phyloP scores from a whole-genome alignment of 2,113 vertebrate species.

The Hydrolagus affinis region DNA sequence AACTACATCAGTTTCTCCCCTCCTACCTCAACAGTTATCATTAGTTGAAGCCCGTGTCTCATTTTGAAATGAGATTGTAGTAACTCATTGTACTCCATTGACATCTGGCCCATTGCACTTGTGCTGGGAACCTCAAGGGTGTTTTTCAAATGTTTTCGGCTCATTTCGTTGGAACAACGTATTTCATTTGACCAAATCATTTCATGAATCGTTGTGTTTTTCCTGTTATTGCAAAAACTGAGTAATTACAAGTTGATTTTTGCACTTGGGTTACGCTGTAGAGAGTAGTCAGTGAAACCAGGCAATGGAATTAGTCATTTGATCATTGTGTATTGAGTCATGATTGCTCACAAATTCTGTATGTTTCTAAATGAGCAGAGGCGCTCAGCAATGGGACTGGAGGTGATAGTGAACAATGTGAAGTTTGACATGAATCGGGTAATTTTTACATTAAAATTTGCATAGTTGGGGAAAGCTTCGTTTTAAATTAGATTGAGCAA shows the following conservation, averaged over 20 bases:
- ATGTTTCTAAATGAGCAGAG: constrained; percentile 7
- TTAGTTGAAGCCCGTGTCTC: too few species aligned
- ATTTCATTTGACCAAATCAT: neutral
- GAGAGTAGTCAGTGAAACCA: neutral
- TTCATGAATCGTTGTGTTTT: neutral
- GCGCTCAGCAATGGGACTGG: constrained; percentile 4
- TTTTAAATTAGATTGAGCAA: too few species aligned
- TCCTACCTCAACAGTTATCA: too few species aligned
- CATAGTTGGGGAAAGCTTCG: neutral
- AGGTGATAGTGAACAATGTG: neutral
- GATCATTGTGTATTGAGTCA: neutral
- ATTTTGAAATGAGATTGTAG: too few species aligned
- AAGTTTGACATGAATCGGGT: neutral
- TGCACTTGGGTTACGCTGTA: neutral
- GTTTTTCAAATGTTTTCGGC: too few species aligned
- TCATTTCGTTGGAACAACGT: too few species aligned
- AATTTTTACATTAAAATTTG: constrained; percentile 7
- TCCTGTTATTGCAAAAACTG: constrained; percentile 22
- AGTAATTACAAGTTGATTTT: neutral
- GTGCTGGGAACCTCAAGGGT: too few species aligned
- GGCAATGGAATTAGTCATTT: constrained; percentile 23
- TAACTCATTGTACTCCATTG: too few species aligned
- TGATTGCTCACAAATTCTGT: constrained; percentile 7
- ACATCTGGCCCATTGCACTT: too few species aligned
- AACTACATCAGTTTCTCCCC: too few species aligned